Base-by-base conservation (phyloP, 2,888 invertebrate genomes). In the Eilema caniola region DNA sequence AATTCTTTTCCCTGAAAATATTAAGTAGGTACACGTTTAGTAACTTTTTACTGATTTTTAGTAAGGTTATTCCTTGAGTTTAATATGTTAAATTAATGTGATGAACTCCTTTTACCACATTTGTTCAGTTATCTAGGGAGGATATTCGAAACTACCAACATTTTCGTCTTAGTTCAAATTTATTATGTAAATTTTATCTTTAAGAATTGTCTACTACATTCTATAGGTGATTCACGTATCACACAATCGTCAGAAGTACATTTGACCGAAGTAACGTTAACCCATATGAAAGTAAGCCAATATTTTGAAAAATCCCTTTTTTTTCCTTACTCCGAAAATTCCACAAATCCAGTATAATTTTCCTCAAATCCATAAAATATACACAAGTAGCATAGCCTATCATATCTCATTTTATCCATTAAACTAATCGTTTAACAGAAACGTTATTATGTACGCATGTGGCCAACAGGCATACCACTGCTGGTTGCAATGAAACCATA, bases 401-500 rank as follows among this genome's bases (percentile, higher is more conserved):
- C 14, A 63, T 41, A 23, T 41, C n/a, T 23, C 11, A 72, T 63
- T 75, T 81, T 81, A 81, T 78, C 82, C 77, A 81, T 82, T 80
- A 73, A 71, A 80, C 53, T 80, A 78, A 82, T 82, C 78, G 74
- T 78, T 77, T 76, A 73, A 77, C 82, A 82, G 74, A 71, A 78
- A 73, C 71, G 72, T 73, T 72, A 73, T 83, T 81, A 75, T 23
- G 60, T 72, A 78, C 81, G 85, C 82, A 83, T 82, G 81, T 78
- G 71, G 74, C 81, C 77, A 76, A 81, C 77, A 73, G 84, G 82
- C 83, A 80, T 78, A 79, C 76, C 80, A 81, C 75, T 77, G 71
- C 76, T 80, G 83, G 84, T 72, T 86, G 87, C 86, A 90, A 91
- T 92, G 90, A 91, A 89, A 92, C 88, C 90, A 92, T 93, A 92